A percentile compares a stretch with the other conserved stretches of the same genome.
phyloP scores from a whole-genome alignment of 2,113 vertebrate genomes.

The Pseudolaguvia tuberculata region DNA sequence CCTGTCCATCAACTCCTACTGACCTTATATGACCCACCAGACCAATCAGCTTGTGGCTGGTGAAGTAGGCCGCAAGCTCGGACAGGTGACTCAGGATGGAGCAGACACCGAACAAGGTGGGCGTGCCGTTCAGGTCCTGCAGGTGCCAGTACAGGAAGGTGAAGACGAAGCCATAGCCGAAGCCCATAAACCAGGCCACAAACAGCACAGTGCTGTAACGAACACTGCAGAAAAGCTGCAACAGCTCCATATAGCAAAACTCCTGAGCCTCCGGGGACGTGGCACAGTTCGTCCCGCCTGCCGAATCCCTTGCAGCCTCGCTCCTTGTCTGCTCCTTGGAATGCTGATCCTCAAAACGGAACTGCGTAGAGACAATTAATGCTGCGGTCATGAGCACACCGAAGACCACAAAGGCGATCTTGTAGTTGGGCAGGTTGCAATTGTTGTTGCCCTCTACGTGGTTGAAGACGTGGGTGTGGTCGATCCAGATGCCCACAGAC shows the following conservation, averaged over 20 bases:
- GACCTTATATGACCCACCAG: conserved; percentile 94
- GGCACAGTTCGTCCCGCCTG: conserved; percentile 43
- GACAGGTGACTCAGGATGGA: conserved; percentile 90
- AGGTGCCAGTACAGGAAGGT: conserved; percentile 98
- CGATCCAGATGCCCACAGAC: conserved; percentile 90
- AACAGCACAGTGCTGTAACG: conserved; percentile 91
- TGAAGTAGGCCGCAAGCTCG: conserved; percentile 92
- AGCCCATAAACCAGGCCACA: conserved; percentile 98
- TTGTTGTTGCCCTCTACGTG: conserved; percentile 66
- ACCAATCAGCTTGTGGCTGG: conserved; percentile 96
- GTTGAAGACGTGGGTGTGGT: conserved; percentile 75
- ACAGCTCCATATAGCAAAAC: conserved; percentile 82
- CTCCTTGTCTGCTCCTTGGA: background rate
- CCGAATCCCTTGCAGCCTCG: background rate
- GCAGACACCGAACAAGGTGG: conserved; percentile 93
- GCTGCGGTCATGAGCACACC: conserved; percentile 88
- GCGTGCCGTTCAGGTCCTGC: conserved; percentile 88
- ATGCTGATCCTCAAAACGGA: conserved; percentile 75
- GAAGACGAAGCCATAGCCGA: conserved; percentile 96
- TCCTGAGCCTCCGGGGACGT: conserved; percentile 65
- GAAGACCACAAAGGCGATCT: conserved; percentile 91
- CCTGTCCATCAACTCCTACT: background rate
- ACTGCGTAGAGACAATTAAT: conserved; percentile 86
- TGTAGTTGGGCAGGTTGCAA: conserved; percentile 76
- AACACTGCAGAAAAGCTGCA: conserved; percentile 84